Evolutionary conservation across 2,888 invertebrate genomes (phyloP).

Genomic region (Standfussiana lucernea): DNA sequence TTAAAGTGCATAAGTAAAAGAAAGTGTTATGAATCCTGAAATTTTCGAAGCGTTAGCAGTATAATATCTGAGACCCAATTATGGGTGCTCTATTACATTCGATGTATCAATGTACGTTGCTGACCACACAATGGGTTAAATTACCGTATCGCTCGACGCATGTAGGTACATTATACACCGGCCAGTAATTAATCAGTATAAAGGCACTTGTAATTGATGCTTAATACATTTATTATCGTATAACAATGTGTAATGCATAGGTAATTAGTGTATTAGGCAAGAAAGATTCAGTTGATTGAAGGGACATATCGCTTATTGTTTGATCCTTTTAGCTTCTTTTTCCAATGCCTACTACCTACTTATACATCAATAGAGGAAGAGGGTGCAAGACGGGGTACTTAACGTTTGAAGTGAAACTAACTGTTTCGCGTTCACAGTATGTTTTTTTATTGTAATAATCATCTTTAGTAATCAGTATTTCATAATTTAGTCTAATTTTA

Average conservation of each 20-base stretch:
- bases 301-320: neutral
- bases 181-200: conserved; percentile 56
- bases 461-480: no score
- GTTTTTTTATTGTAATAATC: no score
- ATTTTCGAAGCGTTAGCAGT: neutral
- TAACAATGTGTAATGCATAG: conserved; percentile 29
- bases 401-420: no score
- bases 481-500: no score
- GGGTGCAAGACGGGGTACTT: no score
- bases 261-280: neutral
- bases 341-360: no score
- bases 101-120: conserved; percentile 25
- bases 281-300: conserved; percentile 11
- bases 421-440: no score
- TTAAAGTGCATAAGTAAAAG: no score
- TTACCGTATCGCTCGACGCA: conserved; percentile 45
- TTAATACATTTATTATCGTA: conserved; percentile 48
- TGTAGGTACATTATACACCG: conserved; percentile 36
- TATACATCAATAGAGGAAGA: no score
- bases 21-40: neutral
- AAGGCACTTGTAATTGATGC: conserved; percentile 44
- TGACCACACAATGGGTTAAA: conserved; percentile 52
- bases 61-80: conserved; percentile 12
- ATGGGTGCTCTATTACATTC: conserved; percentile 19
- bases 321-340: neutral